Conservation (phyloP, 2,888 invertebrate genomes). For the Tenthredo livida region DNA sequence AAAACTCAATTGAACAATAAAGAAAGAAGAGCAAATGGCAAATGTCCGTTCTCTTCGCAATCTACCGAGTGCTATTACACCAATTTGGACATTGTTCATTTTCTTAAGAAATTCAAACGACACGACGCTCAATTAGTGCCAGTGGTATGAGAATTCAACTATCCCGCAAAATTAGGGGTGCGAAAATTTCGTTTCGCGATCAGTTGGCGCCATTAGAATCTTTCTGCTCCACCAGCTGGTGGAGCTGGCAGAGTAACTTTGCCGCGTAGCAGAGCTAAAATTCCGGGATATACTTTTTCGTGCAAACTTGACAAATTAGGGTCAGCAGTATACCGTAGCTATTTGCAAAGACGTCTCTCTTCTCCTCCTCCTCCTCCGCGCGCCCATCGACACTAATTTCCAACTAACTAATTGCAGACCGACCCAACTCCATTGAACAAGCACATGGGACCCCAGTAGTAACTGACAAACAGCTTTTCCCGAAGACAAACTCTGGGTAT, state of each 20-base stretch:
- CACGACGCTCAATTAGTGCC: neutral
- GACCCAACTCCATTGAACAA: slow-evolving; percentile 2
- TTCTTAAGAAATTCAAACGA: neutral
- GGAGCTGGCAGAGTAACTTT: neutral
- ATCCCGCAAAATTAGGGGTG: neutral
- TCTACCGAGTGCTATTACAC: neutral
- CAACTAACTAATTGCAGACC: slow-evolving; percentile 33
- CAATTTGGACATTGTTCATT: neutral
- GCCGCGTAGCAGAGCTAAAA: neutral
- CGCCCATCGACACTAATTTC: slow-evolving; percentile 35
- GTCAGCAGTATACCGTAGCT: slow-evolving; percentile 25
- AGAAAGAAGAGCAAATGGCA: neutral
- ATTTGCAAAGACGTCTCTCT: slow-evolving; percentile 17
- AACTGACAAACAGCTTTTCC: slow-evolving; percentile 36
- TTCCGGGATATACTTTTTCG: neutral
- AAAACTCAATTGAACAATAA: neutral
- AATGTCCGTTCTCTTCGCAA: neutral
- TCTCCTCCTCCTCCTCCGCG: neutral
- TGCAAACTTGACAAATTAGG: slow-evolving; percentile 41
- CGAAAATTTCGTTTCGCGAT: neutral
- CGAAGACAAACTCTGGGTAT: slow-evolving; percentile 16
- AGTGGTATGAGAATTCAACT: neutral
- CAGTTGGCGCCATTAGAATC: neutral
- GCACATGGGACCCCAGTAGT: slow-evolving; percentile 12
- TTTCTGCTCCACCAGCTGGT: neutral